Evolutionary conservation across 2,113 vertebrate species (phyloP).

Genomic region (Chamaetylas fuelleborni): DNA sequence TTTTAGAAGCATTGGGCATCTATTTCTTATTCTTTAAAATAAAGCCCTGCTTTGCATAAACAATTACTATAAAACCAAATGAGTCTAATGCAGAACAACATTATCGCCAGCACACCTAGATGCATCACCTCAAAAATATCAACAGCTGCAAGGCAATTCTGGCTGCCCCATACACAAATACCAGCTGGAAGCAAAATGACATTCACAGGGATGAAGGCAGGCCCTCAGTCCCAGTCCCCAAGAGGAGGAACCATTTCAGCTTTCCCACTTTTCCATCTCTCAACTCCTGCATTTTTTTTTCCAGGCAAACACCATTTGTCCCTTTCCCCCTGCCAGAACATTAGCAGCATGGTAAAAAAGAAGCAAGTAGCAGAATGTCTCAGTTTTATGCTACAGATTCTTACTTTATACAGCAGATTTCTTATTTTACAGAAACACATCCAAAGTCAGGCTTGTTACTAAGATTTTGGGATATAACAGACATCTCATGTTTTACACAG

Average conservation of each 20-base stretch:
- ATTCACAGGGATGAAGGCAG: neutral
- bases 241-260: neutral
- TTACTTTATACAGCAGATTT: neutral
- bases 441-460: neutral
- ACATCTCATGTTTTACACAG: neutral
- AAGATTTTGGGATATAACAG: neutral
- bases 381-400: neutral
- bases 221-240: neutral
- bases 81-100: neutral
- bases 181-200: neutral
- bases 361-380: neutral
- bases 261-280: neutral
- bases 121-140: neutral
- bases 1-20: neutral
- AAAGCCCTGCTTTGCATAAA: neutral
- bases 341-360: neutral
- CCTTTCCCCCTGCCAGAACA: neutral
- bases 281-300: neutral
- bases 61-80: neutral
- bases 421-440: neutral
- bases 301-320: neutral
- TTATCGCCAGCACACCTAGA: neutral
- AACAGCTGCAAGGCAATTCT: neutral
- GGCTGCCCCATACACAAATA: rapidly evolving
- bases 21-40: neutral